These are phyloP conservation scores for Lucifuga dentata DNA, from an alignment of 2,113 vertebrate species.

Conservation along the genomic window DNA sequence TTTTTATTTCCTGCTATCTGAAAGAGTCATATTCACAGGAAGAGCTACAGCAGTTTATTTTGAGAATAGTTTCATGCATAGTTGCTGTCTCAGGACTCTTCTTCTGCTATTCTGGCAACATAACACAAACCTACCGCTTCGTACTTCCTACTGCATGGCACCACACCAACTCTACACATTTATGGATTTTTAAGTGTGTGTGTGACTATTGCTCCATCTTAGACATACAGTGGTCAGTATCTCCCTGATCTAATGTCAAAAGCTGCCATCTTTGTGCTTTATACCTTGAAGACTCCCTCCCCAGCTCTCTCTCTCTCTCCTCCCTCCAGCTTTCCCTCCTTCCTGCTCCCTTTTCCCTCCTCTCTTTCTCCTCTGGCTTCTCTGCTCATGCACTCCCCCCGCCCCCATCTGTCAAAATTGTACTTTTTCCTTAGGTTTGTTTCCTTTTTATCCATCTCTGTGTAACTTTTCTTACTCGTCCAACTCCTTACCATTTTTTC, in stretches of 20 bases:
- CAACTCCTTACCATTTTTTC: background rate
- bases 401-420: constrained; percentile 2
- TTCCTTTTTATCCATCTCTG: constrained; percentile 10
- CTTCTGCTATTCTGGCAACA: constrained; percentile 11
- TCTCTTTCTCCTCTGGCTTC: constrained; percentile 32
- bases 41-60: constrained; percentile 60
- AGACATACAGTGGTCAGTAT: background rate
- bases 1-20: constrained; percentile 60
- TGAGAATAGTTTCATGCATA: constrained; percentile 39
- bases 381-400: constrained; percentile 12
- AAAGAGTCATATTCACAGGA: constrained; percentile 35
- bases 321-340: constrained; percentile 46
- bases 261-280: constrained; percentile 13
- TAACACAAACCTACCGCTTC: background rate
- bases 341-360: constrained; percentile 50
- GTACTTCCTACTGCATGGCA: too few species aligned
- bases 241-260: background rate
- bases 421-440: constrained; percentile 22
- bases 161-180: too few species aligned
- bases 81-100: constrained; percentile 6
- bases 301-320: constrained; percentile 26
- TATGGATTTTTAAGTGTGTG: background rate
- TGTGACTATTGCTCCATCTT: background rate
- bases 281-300: background rate
- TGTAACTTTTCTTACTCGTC: constrained; percentile 8